A percentile compares a stretch with the other conserved stretches of the same genome.
These are phyloP conservation scores for Catostomus latipinnis DNA, from an alignment of 2,797 vertebrate species.

Conservation along the genomic window DNA sequence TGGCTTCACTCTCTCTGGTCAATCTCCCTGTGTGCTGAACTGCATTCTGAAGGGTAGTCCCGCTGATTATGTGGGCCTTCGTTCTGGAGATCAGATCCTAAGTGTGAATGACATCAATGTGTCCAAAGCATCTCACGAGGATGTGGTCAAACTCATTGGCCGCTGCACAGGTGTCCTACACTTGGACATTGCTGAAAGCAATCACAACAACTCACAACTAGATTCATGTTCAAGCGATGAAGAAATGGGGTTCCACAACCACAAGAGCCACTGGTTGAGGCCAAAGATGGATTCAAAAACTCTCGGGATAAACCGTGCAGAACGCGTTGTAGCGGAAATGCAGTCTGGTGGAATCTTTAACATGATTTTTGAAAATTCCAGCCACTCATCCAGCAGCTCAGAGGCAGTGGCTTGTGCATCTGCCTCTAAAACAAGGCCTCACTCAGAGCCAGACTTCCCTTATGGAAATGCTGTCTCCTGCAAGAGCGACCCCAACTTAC, in stretches of 20 bases:
- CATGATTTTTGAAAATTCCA: constrained; percentile 95
- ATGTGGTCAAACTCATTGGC: constrained; percentile 95
- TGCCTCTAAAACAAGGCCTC: constrained; percentile 67
- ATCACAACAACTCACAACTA: constrained; percentile 67
- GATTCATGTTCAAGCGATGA: constrained; percentile 96
- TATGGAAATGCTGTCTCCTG: constrained; percentile 64
- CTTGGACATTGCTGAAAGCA: constrained; percentile 86
- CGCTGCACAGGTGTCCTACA: constrained; percentile 92
- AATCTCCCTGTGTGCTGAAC: constrained; percentile 92
- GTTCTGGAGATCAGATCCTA: constrained; percentile 91
- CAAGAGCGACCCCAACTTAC: constrained; percentile 74
- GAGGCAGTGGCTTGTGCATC: constrained; percentile 71
- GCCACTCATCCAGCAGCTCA: constrained; percentile 79
- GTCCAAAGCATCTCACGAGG: constrained; percentile 93
- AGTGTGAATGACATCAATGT: constrained; percentile 94
- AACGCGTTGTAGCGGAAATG: constrained; percentile 94
- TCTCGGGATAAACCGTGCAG: constrained; percentile 93
- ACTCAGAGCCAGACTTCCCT: constrained; percentile 82
- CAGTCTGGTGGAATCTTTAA: constrained; percentile 96
- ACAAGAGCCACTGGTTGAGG: constrained; percentile 84
- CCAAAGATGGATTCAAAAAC: constrained; percentile 90
- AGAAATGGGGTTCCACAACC: constrained; percentile 84
- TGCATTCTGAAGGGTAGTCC: constrained; percentile 94
- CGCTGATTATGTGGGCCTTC: constrained; percentile 90
- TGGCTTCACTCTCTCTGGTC: constrained; percentile 93